Percentiles rank a stretch among this genome's conserved stretches.
phyloP scores from a whole-genome alignment of 1,140 invertebrate species.

The Nixonia krombeini region DNA sequence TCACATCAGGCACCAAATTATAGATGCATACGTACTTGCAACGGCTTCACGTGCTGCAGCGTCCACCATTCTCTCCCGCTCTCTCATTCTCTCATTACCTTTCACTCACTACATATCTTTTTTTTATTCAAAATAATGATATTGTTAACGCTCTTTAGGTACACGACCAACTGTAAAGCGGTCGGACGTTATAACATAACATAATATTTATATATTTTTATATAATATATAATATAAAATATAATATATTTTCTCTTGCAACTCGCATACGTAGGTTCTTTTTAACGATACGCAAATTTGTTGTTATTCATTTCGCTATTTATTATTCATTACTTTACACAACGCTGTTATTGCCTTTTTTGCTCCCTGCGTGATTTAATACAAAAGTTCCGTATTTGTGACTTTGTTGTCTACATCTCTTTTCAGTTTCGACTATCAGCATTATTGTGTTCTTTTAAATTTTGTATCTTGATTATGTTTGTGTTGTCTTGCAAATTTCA shows the following conservation, averaged over 20 bases:
- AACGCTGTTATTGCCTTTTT: background rate
- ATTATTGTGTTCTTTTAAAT: no score
- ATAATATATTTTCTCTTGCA: slow-evolving; percentile 46
- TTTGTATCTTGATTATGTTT: no score
- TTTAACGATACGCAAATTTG: background rate
- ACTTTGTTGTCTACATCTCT: background rate
- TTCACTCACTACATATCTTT: slow-evolving; percentile 28
- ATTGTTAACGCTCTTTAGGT: slow-evolving; percentile 40
- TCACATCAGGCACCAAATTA: slow-evolving; percentile 63
- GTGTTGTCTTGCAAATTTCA: no score
- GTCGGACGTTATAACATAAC: slow-evolving; percentile 54
- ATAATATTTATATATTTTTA: slow-evolving; percentile 56
- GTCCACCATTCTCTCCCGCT: slow-evolving; percentile 32
- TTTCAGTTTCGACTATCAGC: no score
- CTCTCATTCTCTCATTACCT: slow-evolving; percentile 28
- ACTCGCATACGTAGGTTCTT: slow-evolving; percentile 12
- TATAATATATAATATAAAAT: slow-evolving; percentile 49
- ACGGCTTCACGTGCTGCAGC: slow-evolving; percentile 12
- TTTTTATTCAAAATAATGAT: slow-evolving; percentile 23
- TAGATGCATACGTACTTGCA: slow-evolving; percentile 54
- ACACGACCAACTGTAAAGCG: slow-evolving; percentile 36
- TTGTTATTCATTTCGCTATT: background rate
- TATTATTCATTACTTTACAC: slow-evolving; percentile 4
- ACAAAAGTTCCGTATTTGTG: background rate
- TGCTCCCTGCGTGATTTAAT: background rate